Percentiles rank a stretch among this genome's conserved stretches.
These are phyloP conservation scores for Notechis scutatus DNA, from an alignment of 2,113 vertebrate genomes.

Conservation along the genomic window DNA sequence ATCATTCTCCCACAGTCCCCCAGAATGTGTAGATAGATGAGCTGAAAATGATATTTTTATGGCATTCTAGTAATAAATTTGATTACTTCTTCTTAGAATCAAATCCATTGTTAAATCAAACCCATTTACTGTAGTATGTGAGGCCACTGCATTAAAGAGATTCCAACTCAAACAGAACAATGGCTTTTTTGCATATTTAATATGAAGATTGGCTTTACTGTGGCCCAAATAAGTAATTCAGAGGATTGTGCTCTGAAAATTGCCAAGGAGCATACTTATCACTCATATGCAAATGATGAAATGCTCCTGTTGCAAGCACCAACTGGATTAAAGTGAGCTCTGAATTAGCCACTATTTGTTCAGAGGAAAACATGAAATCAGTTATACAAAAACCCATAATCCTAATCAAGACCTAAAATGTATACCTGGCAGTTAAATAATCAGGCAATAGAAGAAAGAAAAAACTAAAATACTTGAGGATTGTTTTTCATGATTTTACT, in stretches of 20 bases:
- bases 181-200: neutral
- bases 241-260: neutral
- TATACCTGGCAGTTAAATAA: neutral
- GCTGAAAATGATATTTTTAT: no score
- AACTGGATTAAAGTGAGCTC: neutral
- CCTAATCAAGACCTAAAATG: neutral
- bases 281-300: neutral
- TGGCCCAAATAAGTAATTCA: neutral
- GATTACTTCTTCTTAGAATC: no score
- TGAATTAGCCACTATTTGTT: neutral
- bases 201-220: neutral
- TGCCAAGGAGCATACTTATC: neutral
- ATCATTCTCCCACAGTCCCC: no score
- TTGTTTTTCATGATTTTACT: neutral
- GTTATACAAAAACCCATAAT: neutral
- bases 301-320: neutral
- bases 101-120: no score
- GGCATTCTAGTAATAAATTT: no score
- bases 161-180: neutral
- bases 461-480: neutral
- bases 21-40: no score
- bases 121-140: neutral
- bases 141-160: neutral
- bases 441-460: neutral
- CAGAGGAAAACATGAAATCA: neutral